phyloP scores from a whole-genome alignment of 2,888 invertebrate species.

The Protodeltote pygarga region DNA sequence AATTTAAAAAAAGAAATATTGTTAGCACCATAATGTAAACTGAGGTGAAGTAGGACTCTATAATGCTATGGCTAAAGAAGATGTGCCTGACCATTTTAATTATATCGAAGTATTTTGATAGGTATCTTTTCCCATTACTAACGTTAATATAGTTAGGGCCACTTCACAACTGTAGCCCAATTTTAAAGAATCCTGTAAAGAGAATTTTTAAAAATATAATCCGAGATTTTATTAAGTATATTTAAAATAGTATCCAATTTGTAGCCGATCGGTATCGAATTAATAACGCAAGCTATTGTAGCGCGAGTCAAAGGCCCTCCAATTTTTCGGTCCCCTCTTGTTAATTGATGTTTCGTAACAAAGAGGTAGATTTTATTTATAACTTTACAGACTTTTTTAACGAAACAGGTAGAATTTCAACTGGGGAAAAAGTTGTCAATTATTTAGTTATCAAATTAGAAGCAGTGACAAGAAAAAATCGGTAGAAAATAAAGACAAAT shows the following conservation, averaged over 20 bases:
- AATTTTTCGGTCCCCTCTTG: slow-evolving; percentile 12
- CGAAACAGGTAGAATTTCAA: neutral
- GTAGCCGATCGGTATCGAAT: slow-evolving; percentile 11
- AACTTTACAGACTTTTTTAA: slow-evolving; percentile 6
- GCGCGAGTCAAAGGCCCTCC: slow-evolving; percentile 13
- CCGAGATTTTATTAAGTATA: no score
- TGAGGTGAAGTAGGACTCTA: no score
- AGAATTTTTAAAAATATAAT: no score
- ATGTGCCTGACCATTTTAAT: no score
- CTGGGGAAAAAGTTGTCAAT: neutral
- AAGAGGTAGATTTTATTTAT: slow-evolving; percentile 19
- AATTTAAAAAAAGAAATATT: no score
- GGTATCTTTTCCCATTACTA: no score
- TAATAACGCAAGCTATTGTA: slow-evolving; percentile 30
- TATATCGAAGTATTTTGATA: no score
- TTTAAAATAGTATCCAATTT: slow-evolving; percentile 23
- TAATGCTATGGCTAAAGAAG: no score
- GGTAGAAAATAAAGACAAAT: neutral
- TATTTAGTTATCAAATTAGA: neutral
- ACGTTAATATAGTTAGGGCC: no score
- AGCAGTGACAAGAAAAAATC: neutral
- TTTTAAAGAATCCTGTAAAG: no score
- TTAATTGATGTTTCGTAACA: slow-evolving; percentile 30
- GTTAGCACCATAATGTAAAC: no score
- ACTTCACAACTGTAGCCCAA: no score